Percentiles rank a stretch among this genome's conserved stretches.
phyloP scores from a whole-genome alignment of 1,140 invertebrate species.

The Phthorimaea operculella region DNA sequence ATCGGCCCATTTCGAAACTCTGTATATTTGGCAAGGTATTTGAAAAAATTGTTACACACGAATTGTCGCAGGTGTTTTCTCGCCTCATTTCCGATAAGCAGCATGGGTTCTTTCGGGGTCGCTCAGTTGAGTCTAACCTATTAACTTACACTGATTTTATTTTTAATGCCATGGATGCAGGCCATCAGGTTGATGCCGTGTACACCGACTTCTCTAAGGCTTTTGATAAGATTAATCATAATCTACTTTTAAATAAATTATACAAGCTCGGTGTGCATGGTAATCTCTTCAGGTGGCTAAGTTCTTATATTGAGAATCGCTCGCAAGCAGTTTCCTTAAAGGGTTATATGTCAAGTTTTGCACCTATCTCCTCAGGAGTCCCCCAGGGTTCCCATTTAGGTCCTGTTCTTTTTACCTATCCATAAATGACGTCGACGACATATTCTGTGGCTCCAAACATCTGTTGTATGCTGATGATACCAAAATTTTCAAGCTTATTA shows the following conservation, averaged over 20 bases:
- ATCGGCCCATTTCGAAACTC: constrained; percentile 31
- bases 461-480: not conserved
- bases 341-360: not conserved
- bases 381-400: not conserved
- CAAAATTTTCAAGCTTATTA: not conserved
- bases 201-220: constrained; percentile 7
- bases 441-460: not conserved
- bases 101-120: not conserved
- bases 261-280: not conserved
- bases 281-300: not conserved
- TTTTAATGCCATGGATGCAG: constrained; percentile 4
- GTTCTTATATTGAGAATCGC: not conserved
- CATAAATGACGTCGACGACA: not conserved
- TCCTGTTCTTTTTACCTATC: not conserved
- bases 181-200: constrained; percentile 2
- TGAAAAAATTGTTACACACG: constrained; percentile 19
- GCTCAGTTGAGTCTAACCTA: constrained; percentile 1
- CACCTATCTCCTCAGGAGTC: not conserved
- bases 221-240: constrained; percentile 6
- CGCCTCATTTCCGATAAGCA: not conserved
- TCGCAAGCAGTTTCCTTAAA: not conserved
- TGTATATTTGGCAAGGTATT: constrained; percentile 29
- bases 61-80: constrained; percentile 8
- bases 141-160: not conserved
- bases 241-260: not conserved